Conservation (phyloP, 2,113 vertebrate species). For the Epinephelus cyanopodus region DNA sequence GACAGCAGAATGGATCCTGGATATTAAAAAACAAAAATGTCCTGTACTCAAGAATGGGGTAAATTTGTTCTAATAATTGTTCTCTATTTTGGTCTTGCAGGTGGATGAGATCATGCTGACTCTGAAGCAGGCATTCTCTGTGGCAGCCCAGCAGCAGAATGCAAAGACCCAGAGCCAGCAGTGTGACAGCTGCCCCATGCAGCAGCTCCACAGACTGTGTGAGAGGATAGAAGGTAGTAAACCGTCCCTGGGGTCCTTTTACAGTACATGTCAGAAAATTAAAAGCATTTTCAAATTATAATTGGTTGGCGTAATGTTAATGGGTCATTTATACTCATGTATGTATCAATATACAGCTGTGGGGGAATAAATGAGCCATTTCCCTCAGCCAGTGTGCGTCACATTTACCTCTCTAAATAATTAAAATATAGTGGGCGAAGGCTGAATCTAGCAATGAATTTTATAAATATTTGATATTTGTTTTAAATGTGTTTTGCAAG, state of each 20-base stretch:
- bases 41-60: neutral
- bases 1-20: neutral
- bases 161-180: conserved; percentile 88
- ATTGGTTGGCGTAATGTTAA: neutral
- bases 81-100: conserved; percentile 72
- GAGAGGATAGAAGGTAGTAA: conserved; percentile 93
- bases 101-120: conserved; percentile 99
- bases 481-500: neutral
- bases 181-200: conserved; percentile 95
- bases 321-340: neutral
- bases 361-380: neutral
- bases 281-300: neutral
- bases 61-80: neutral
- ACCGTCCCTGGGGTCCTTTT: neutral
- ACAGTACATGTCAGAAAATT: neutral
- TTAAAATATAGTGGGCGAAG: neutral
- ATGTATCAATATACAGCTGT: too few relatives aligned
- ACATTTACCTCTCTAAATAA: neutral
- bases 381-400: neutral
- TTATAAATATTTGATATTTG: neutral
- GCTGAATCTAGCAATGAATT: neutral
- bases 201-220: conserved; percentile 93
- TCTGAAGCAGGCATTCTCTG: conserved; percentile 96
- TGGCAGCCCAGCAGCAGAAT: conserved; percentile 91
- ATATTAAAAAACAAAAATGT: too few relatives aligned